Conservation (phyloP, 2,888 invertebrate genomes). For the Acanthoscelides obtectus region DNA sequence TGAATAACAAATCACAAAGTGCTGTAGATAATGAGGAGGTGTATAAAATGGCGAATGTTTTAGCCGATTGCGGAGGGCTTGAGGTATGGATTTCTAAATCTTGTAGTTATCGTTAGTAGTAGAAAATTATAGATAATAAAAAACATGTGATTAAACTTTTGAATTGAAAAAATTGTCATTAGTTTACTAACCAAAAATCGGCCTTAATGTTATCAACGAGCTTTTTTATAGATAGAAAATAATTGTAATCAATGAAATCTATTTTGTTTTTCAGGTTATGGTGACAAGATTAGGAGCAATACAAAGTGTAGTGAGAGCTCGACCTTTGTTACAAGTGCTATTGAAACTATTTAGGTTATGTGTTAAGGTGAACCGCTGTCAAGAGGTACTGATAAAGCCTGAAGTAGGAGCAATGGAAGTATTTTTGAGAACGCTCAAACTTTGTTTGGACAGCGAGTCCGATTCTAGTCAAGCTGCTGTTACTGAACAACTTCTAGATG, state of each 20-base stretch:
- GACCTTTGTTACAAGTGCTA: slow-evolving; percentile 82
- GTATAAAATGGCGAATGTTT: slow-evolving; percentile 83
- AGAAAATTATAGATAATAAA: too few species aligned
- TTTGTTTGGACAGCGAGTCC: slow-evolving; percentile 63
- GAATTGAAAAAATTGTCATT: too few species aligned
- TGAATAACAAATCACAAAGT: slow-evolving; percentile 80
- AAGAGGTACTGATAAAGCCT: slow-evolving; percentile 83
- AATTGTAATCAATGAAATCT: too few species aligned
- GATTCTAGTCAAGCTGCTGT: slow-evolving; percentile 71
- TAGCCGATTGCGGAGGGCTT: slow-evolving; percentile 74
- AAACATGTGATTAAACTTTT: too few species aligned
- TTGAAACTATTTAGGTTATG: slow-evolving; percentile 86
- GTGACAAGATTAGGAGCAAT: slow-evolving; percentile 80
- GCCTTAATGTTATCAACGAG: too few species aligned
- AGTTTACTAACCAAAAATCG: too few species aligned
- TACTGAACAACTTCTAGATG: slow-evolving; percentile 85
- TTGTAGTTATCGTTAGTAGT: too few species aligned
- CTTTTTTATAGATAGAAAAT: too few species aligned
- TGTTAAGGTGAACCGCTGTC: slow-evolving; percentile 85
- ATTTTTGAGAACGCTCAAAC: slow-evolving; percentile 78
- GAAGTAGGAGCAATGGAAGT: slow-evolving; percentile 79
- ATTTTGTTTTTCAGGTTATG: slow-evolving; percentile 70
- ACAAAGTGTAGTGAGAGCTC: slow-evolving; percentile 79
- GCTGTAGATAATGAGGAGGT: slow-evolving; percentile 91
- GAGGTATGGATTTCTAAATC: slow-evolving; percentile 44